Conservation (phyloP, 2,797 vertebrate species). For the Lepilemur ruficaudatus region DNA sequence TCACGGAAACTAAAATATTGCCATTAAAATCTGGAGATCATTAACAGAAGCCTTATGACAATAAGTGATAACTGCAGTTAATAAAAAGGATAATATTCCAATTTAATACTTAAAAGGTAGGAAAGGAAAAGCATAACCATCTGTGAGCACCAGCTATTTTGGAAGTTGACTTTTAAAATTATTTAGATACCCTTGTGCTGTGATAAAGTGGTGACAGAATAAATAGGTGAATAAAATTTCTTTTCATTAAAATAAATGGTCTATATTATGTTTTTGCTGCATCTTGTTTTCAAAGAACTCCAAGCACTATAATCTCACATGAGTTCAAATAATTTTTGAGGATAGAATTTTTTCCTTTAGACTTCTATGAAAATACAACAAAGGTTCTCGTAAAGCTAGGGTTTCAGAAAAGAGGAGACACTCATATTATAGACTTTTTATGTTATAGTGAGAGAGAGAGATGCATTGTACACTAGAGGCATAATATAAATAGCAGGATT, state of each 20-base stretch:
- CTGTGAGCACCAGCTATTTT: not conserved
- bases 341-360: not conserved
- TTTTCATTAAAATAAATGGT: slow-evolving; percentile 41
- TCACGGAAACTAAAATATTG: not conserved
- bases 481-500: not conserved
- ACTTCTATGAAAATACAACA: not conserved
- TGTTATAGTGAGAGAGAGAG: not conserved
- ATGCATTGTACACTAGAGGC: not conserved
- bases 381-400: not conserved
- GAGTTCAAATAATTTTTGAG: not conserved
- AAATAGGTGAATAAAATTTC: not conserved
- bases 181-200: not conserved
- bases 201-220: not conserved
- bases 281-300: slow-evolving; percentile 25
- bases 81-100: slow-evolving; percentile 33
- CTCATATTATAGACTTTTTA: not conserved
- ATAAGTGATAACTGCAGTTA: not conserved
- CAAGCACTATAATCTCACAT: not conserved
- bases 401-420: not conserved
- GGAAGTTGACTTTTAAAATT: slow-evolving; percentile 39
- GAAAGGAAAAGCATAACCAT: slow-evolving; percentile 51
- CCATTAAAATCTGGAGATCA: slow-evolving; percentile 12
- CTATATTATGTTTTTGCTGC: not conserved
- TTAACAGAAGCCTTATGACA: not conserved
- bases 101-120: slow-evolving; percentile 13